Percentiles rank a stretch among this genome's conserved stretches.
Evolutionary conservation across 2,797 vertebrate genomes (phyloP).

Genomic region (Rhodeus uyekii): DNA sequence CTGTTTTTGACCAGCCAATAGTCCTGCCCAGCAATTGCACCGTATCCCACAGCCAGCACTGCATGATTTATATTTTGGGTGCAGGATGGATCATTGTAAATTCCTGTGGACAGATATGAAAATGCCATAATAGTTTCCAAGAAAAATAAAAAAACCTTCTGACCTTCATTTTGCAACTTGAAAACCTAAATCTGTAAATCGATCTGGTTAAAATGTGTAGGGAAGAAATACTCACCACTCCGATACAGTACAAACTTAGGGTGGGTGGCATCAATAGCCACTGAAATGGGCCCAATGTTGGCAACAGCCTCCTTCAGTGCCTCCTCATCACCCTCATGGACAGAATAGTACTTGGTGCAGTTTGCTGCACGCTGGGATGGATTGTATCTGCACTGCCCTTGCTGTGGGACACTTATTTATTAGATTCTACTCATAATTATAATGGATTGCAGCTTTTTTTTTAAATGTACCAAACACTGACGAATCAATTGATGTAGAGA

Average conservation of each 20-base stretch:
- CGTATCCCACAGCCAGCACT: conserved; percentile 86
- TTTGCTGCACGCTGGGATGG: conserved; percentile 76
- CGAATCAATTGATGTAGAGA: too few relatives aligned
- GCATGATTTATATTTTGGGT: conserved; percentile 78
- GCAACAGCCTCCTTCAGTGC: conserved; percentile 78
- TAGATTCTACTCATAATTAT: neutral
- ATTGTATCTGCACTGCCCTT: conserved; percentile 76
- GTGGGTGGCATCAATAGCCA: conserved; percentile 78
- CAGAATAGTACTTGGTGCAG: conserved; percentile 73
- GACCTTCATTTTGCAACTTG: rapidly evolving
- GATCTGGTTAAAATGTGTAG: neutral
- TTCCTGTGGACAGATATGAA: conserved; percentile 71
- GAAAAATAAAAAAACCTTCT: rapidly evolving
- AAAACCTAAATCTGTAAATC: neutral
- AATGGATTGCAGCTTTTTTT: neutral
- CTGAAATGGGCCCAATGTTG: conserved; percentile 83
- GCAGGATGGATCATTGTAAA: conserved; percentile 81
- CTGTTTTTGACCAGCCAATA: conserved; percentile 97
- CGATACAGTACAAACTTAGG: conserved; percentile 77
- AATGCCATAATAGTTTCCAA: rapidly evolving
- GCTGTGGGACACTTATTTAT: conserved; percentile 64
- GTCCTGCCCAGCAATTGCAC: conserved; percentile 77
- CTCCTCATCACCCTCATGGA: conserved; percentile 68
- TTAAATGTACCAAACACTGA: neutral
- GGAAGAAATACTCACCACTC: conserved; percentile 70